These are phyloP conservation scores for Brienomyrus longianalis DNA, from an alignment of 2,113 vertebrate genomes.

Conservation along the genomic window DNA sequence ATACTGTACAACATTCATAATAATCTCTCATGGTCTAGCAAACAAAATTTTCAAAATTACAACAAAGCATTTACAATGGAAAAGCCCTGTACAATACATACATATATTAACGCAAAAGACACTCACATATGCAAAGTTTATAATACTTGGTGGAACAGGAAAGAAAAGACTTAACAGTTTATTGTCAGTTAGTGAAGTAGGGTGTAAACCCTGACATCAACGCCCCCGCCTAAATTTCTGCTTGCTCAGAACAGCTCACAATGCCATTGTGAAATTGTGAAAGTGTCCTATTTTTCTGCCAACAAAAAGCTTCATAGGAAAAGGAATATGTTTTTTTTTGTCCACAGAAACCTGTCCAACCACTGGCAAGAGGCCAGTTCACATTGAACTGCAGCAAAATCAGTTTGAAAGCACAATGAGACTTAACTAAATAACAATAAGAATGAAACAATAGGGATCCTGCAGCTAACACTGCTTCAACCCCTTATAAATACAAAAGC, in stretches of 20 bases:
- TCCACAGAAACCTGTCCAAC: neutral
- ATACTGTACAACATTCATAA: neutral
- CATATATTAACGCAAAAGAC: neutral
- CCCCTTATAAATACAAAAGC: neutral
- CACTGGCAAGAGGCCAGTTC: neutral
- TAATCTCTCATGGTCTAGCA: neutral
- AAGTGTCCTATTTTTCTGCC: neutral
- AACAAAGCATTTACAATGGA: neutral
- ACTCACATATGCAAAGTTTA: neutral
- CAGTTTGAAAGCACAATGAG: neutral
- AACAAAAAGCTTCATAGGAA: constrained; percentile 19
- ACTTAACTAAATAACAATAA: neutral
- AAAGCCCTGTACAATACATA: neutral
- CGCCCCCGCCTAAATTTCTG: constrained; percentile 9
- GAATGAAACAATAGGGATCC: neutral
- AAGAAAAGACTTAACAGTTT: constrained; percentile 22
- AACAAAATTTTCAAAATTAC: neutral
- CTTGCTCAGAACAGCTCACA: constrained; percentile 17
- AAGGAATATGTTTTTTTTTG: constrained; percentile 24
- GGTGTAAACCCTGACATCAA: constrained; percentile 30
- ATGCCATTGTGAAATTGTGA: constrained; percentile 26
- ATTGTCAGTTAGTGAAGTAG: constrained; percentile 28
- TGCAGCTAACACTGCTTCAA: neutral
- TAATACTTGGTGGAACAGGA: neutral
- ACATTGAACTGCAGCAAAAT: neutral